Evolutionary conservation across 2,797 vertebrate genomes (phyloP).

Genomic region (Myotis findleyi): DNA sequence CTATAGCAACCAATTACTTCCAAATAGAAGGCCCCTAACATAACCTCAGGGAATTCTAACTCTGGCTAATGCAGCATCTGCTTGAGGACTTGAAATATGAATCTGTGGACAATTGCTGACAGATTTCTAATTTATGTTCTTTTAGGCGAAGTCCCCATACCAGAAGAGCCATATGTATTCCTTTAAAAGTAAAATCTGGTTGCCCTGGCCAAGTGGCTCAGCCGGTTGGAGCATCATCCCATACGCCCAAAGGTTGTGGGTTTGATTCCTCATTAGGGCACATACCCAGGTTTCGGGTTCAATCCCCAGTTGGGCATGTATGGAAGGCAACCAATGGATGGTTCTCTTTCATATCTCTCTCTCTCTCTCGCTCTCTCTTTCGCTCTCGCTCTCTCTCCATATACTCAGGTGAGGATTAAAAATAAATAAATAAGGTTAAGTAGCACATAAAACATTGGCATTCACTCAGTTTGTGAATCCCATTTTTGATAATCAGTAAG

Average conservation of each 20-base stretch:
- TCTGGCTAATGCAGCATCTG: background rate
- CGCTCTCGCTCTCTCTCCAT: background rate
- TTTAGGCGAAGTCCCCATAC: background rate
- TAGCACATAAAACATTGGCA: background rate
- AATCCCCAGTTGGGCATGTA: background rate
- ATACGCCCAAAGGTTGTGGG: background rate
- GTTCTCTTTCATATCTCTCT: background rate
- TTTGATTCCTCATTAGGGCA: background rate
- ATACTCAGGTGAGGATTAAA: background rate
- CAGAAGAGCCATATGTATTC: background rate
- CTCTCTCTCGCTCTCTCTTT: too few species aligned
- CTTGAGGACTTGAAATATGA: constrained; percentile 26
- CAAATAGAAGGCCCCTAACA: background rate
- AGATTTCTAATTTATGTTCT: background rate
- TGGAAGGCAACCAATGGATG: background rate
- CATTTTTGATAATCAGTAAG: background rate
- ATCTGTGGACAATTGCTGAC: background rate
- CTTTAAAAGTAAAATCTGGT: background rate
- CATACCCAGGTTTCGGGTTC: background rate
- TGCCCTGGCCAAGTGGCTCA: background rate
- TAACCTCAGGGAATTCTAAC: background rate
- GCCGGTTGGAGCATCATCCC: background rate
- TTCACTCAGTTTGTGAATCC: background rate
- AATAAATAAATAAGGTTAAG: background rate
- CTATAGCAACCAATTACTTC: background rate